Evolutionary conservation across 2,113 vertebrate species (phyloP), one percentile per base, ranked within the genome.

Genomic region (Campylomormyrus numenius): DNA sequence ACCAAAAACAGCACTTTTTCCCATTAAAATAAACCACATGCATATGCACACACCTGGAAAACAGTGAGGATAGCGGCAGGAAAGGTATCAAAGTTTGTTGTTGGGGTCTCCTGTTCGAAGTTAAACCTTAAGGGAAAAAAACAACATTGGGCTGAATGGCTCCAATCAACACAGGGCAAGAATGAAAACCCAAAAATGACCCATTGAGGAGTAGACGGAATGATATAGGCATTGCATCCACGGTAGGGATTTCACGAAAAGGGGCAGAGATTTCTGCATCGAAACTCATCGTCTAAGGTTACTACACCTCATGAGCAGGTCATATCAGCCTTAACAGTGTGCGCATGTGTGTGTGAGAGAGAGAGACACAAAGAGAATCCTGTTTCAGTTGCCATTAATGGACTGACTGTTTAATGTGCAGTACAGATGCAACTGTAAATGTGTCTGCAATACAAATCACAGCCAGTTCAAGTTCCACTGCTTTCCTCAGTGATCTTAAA

Each of bases 61-160:
- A 99, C 98, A 0, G 98, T 99, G 91, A 99, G 97, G 91, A 99
- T 99, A 56, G 98, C 98, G 0, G 98, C 98, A 3, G 98, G 98
- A 91, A 99, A 99, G 1, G 98, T 99, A 91, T 99, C 98, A 0
- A 99, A 99, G 94, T 99, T 99, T 1, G 98, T 99, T 1, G 98
- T 98, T 1, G 98, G 97, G 0, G 98, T 99, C 95, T 99, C 97
- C 0, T 99, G 97, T 83, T 96, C 94, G 94, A 99, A 99, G 95
- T 98, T 98, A 95, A 99, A 99, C 93, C 98, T 99, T 27, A 24
- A n/a, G 50, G 50, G 39, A 31, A 15, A 50, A 46, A 46, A 46
- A 31, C 49, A 17, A 56, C 19, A 58, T 42, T 48, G 74, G 7
- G 9, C 24, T 45, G 83, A 49, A 11, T n/a, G 10, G 46, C 83